phyloP scores from a whole-genome alignment of 1,140 invertebrate genomes.

The Meloidogyne hapla region DNA sequence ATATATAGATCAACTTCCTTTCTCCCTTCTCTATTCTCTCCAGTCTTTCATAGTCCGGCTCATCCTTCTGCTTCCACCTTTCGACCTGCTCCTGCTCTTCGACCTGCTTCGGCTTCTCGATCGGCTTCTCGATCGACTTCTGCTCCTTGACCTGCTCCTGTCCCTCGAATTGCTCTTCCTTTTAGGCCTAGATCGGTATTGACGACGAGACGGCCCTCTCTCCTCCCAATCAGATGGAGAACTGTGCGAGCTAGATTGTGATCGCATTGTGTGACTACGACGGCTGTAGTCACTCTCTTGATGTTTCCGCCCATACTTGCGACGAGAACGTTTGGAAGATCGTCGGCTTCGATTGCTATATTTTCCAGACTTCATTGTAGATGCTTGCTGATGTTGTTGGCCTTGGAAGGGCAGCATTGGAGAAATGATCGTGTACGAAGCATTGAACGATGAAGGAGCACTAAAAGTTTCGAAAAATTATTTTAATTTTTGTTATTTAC shows the following conservation, averaged over 20 bases:
- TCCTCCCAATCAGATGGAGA: neutral
- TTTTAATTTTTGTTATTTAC: neutral
- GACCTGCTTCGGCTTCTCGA: neutral
- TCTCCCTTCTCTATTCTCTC: neutral
- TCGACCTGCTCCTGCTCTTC: neutral
- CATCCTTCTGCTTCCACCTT: neutral
- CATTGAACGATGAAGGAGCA: neutral
- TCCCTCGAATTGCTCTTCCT: neutral
- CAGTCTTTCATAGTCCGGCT: neutral
- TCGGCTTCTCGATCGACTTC: neutral
- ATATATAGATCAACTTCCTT: no score
- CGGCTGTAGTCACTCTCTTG: neutral
- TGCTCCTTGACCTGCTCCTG: neutral
- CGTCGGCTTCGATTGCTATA: neutral
- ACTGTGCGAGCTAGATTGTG: neutral
- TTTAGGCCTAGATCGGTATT: neutral
- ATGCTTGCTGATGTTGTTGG: neutral
- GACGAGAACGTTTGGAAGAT: neutral
- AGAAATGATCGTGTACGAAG: neutral
- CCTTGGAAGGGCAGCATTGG: neutral
- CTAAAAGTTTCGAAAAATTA: neutral
- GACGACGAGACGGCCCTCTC: neutral
- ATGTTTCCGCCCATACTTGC: neutral
- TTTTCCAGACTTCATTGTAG: neutral
- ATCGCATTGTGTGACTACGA: neutral